Base-by-base conservation (phyloP, 30 jellyfish, hydroid and myxozoan species). In the Sanderia malayensis region DNA sequence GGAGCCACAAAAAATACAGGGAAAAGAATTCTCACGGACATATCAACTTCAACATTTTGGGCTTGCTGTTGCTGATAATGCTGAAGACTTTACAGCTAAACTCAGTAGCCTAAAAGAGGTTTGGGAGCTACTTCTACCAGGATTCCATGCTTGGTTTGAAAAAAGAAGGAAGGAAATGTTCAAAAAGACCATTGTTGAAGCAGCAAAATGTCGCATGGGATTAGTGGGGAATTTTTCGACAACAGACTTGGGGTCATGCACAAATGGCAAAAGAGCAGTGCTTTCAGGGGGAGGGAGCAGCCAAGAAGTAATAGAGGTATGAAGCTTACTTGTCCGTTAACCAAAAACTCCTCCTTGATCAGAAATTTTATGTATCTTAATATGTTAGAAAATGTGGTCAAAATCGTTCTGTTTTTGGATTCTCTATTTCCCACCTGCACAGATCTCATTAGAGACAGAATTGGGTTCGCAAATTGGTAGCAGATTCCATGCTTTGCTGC, bases 51-150 rank as follows among this genome's bases (percentile, higher is more conserved):
- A 7, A 19, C 74, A 61, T 19, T 27, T 32, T 61, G 74, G 74
- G 28, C 33, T 61, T 23, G 74, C 33, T 61, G 74, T 7, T 61
- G 74, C 74, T 19, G 74, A 61, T 13, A 59, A 61, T 61, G 46
- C 28, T 19, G 74, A 24, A 19, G 74, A 61, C 74, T 32, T 61
- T 27, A 32, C 28, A 61, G 49, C 59, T 9, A 61, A 61, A 61
- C 33, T 61, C 7, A 28, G 46, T 32, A 61, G 74, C 33, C 33
- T 24, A 61, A 58, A 61, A 32, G 74, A 61, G 24, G 33, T 19
- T 19, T 61, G 74, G 74, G 33, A 61, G 28, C 9, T 59, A 19
- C 28, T 61, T 27, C 74, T 61, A 61, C 61, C 74, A 9, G 74
- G 74, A 24, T 61, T 61, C 74, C 60, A 61, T 11, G 49, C 24